These are phyloP conservation scores for Ginglymostoma cirratum DNA, from an alignment of 2,113 vertebrate species.

Conservation along the genomic window DNA sequence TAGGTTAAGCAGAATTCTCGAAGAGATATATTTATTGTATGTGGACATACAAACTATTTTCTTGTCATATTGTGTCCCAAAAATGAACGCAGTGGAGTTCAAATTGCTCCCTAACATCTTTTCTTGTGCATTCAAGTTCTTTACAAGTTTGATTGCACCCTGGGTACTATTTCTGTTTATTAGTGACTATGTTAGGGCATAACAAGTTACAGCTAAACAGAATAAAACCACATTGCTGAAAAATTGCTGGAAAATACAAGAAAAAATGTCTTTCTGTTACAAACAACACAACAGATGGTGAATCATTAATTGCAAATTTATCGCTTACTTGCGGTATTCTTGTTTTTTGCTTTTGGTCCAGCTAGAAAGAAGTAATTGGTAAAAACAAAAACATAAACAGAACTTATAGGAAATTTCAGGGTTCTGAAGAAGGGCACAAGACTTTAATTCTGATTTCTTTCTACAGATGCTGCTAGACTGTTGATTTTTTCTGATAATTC, in stretches of 20 bases:
- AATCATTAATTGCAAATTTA: background rate
- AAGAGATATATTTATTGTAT: too few relatives aligned
- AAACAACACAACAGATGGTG: background rate
- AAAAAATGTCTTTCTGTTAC: background rate
- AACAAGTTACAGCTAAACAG: background rate
- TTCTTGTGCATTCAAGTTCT: background rate
- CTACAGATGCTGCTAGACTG: too few relatives aligned
- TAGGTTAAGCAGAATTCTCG: too few relatives aligned
- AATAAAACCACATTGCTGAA: background rate
- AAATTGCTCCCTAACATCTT: background rate
- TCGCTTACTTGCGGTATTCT: background rate
- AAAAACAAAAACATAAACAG: too few relatives aligned
- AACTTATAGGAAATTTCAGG: too few relatives aligned
- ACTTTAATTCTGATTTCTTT: too few relatives aligned
- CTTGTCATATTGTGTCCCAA: too few relatives aligned
- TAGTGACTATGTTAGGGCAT: background rate
- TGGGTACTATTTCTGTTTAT: background rate
- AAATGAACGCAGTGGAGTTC: too few relatives aligned
- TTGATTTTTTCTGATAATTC: too few relatives aligned
- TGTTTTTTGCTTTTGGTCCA: background rate
- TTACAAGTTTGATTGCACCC: background rate
- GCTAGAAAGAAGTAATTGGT: background rate
- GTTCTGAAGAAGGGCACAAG: too few relatives aligned
- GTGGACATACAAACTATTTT: too few relatives aligned
- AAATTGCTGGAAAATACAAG: background rate